These are phyloP conservation scores for Nesidiocoris tenuis DNA, from an alignment of 2,888 invertebrate species.

Conservation along the genomic window DNA sequence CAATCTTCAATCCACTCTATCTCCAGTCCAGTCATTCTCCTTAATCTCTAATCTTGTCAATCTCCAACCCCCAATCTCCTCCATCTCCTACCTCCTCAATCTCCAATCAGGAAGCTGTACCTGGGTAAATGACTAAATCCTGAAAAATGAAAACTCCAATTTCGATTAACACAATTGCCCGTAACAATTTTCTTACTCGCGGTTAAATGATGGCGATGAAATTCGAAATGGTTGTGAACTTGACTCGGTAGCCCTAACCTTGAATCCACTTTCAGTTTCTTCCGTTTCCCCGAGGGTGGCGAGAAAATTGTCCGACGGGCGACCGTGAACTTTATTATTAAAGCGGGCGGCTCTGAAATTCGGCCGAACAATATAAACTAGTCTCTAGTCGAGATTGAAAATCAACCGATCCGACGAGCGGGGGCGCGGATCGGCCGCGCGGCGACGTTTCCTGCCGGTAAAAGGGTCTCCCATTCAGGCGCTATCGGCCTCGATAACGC, in stretches of 20 bases:
- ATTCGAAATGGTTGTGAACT: too few relatives aligned
- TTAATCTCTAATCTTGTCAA: too few relatives aligned
- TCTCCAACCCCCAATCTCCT: too few relatives aligned
- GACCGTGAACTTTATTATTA: slow-evolving; percentile 12
- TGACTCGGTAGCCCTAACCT: not conserved
- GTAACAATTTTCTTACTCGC: too few relatives aligned
- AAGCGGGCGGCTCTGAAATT: not conserved
- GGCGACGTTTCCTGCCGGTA: slow-evolving; percentile 7
- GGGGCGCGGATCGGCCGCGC: not conserved
- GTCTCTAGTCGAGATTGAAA: not conserved
- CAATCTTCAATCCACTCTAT: too few relatives aligned
- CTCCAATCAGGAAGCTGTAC: too few relatives aligned
- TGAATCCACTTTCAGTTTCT: not conserved
- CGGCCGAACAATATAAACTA: not conserved
- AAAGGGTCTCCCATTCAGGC: not conserved
- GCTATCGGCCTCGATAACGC: not conserved
- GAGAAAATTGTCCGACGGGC: not conserved
- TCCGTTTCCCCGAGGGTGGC: not conserved
- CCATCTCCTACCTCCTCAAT: too few relatives aligned
- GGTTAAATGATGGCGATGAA: too few relatives aligned
- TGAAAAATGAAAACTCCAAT: too few relatives aligned
- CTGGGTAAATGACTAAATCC: too few relatives aligned
- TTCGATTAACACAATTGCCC: too few relatives aligned
- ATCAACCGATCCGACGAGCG: not conserved
- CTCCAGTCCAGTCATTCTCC: too few relatives aligned